Evolutionary conservation across 2,888 invertebrate species (phyloP).

Genomic region (Willowsia nigromaculata): DNA sequence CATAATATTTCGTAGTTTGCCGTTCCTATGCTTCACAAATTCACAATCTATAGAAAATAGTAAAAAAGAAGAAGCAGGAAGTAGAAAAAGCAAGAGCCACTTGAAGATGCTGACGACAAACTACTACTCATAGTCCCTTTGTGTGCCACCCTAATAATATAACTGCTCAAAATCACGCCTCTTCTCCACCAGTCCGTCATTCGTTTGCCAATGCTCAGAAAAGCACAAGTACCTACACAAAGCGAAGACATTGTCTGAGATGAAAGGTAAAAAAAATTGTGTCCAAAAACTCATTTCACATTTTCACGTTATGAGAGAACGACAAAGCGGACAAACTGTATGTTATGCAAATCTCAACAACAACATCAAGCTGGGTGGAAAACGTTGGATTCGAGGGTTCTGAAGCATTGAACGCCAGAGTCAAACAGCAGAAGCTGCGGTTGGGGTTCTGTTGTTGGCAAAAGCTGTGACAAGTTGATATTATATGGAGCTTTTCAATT

Average conservation of each 20-base stretch:
- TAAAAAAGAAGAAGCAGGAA: neutral
- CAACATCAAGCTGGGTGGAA: neutral
- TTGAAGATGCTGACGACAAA: neutral
- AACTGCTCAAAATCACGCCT: constrained; percentile 35
- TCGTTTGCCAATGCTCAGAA: neutral
- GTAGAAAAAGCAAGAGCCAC: neutral
- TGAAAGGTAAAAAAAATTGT: neutral
- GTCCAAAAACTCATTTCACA: constrained; percentile 36
- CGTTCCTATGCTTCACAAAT: too few relatives aligned
- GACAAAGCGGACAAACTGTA: neutral
- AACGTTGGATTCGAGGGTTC: neutral
- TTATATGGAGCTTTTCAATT: constrained; percentile 66
- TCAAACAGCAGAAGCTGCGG: neutral
- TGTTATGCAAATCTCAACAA: constrained; percentile 4
- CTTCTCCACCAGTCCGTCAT: neutral
- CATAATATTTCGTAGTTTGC: neutral
- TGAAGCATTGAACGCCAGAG: neutral
- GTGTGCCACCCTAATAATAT: constrained; percentile 12
- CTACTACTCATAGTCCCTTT: neutral
- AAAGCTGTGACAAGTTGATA: constrained; percentile 56
- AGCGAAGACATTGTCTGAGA: neutral
- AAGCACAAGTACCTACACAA: neutral
- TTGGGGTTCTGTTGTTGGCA: constrained; percentile 37
- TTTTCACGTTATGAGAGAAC: neutral
- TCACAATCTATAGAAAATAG: neutral